These are phyloP conservation scores for Notarius lentiginosus DNA, from an alignment of 2,113 vertebrate genomes.

Conservation along the genomic window DNA sequence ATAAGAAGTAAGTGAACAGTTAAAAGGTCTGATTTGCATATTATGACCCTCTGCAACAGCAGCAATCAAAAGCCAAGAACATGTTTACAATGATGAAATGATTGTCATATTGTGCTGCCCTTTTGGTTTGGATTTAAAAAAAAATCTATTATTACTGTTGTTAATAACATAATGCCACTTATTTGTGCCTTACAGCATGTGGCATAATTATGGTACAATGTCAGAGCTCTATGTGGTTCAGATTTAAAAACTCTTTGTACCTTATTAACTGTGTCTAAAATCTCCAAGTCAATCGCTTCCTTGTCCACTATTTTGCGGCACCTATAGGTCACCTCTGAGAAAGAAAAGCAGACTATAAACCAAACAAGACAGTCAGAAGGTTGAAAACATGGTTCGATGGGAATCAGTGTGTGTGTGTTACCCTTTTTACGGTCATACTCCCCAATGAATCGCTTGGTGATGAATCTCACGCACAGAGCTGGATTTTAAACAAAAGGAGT, in stretches of 20 bases:
- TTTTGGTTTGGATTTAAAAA: not conserved
- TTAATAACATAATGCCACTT: not conserved
- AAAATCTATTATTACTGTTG: too few species aligned
- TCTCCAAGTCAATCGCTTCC: conserved; percentile 71
- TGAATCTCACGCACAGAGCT: conserved; percentile 76
- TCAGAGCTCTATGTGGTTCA: not conserved
- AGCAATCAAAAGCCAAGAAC: not conserved
- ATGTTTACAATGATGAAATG: not conserved
- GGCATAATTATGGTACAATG: not conserved
- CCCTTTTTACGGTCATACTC: conserved; percentile 76
- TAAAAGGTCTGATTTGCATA: not conserved
- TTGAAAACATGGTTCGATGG: not conserved
- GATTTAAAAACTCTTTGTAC: conserved; percentile 48
- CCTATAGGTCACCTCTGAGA: conserved; percentile 72
- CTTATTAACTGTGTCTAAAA: conserved; percentile 69
- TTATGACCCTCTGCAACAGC: not conserved
- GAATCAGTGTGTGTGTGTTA: conserved; percentile 48
- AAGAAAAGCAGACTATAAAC: conserved; percentile 14
- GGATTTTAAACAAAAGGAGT: conserved; percentile 51
- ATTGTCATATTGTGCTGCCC: not conserved
- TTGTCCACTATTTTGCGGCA: conserved; percentile 69
- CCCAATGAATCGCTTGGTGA: conserved; percentile 74
- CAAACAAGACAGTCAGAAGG: conserved; percentile 12
- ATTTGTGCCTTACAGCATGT: not conserved
- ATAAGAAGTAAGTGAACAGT: not conserved